Evolutionary conservation across 2,888 invertebrate genomes (phyloP).

Genomic region (Lasioglossum oenotherae): DNA sequence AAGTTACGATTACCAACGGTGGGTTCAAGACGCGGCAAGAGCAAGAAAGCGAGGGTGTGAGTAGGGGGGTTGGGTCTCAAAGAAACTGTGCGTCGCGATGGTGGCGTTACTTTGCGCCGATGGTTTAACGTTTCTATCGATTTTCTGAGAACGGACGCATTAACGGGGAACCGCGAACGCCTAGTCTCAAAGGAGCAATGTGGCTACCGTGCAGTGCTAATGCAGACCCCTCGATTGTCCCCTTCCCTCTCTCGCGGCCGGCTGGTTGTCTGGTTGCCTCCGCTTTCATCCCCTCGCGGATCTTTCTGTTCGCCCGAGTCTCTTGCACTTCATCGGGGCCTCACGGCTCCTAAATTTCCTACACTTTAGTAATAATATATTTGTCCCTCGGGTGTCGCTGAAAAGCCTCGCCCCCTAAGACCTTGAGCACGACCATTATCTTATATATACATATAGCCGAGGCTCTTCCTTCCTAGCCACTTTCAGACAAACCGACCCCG

Average conservation of each 20-base stretch:
- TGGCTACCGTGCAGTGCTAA: conserved; percentile 66
- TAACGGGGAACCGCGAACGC: conserved; percentile 70
- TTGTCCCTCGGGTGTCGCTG: conserved; percentile 80
- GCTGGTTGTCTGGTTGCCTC: conserved; percentile 16
- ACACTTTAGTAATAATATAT: conserved; percentile 82
- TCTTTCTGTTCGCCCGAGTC: conserved; percentile 59
- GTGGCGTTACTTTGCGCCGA: conserved; percentile 43
- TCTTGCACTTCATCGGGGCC: conserved; percentile 75
- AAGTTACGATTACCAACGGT: conserved; percentile 1
- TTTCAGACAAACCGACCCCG: conserved; percentile 33
- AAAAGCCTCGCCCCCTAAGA: conserved; percentile 71
- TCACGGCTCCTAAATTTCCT: conserved; percentile 74
- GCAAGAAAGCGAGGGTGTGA: background rate
- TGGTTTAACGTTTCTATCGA: conserved; percentile 71
- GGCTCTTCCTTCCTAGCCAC: conserved; percentile 59
- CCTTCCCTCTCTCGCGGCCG: conserved; percentile 24
- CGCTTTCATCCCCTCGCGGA: conserved; percentile 35
- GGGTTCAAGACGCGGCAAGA: background rate
- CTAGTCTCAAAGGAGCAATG: conserved; percentile 74
- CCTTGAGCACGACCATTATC: conserved; percentile 78
- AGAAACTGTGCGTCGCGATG: conserved; percentile 22
- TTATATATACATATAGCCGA: conserved; percentile 69
- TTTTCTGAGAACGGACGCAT: conserved; percentile 70
- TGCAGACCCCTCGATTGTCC: conserved; percentile 61
- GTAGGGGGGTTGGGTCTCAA: background rate